Percentiles rank a stretch among this genome's conserved stretches.
Evolutionary conservation across 2,797 vertebrate genomes (phyloP).

Genomic region (Pantherophis vulpinus): DNA sequence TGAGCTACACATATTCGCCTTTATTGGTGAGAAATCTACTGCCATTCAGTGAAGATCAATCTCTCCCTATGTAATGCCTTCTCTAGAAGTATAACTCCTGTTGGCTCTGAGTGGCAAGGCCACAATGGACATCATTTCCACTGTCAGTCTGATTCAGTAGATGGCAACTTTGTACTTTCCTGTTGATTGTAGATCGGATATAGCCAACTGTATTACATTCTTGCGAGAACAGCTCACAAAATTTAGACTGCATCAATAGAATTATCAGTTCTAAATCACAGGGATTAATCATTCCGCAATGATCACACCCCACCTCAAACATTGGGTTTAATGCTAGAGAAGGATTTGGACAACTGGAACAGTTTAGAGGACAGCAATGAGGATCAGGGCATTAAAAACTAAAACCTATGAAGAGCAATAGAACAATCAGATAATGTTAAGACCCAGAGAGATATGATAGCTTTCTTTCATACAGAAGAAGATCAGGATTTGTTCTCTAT

Average conservation of each 20-base stretch:
- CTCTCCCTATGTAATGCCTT: neutral
- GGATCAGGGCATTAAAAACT: neutral
- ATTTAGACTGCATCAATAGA: neutral
- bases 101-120: neutral
- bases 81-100: neutral
- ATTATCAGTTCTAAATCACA: neutral
- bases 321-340: neutral
- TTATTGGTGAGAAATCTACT: neutral
- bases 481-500: neutral
- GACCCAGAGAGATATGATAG: neutral
- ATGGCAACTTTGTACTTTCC: neutral
- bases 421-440: neutral
- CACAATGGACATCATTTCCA: neutral
- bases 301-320: neutral
- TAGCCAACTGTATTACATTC: neutral
- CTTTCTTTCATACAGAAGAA: neutral
- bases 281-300: neutral
- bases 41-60: too few relatives aligned
- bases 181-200: neutral
- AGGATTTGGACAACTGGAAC: neutral
- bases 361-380: neutral
- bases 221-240: neutral
- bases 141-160: neutral
- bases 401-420: neutral
- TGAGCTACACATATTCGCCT: neutral